Base-by-base conservation (phyloP, 2,113 vertebrate genomes). In the Phasianus colchicus region DNA sequence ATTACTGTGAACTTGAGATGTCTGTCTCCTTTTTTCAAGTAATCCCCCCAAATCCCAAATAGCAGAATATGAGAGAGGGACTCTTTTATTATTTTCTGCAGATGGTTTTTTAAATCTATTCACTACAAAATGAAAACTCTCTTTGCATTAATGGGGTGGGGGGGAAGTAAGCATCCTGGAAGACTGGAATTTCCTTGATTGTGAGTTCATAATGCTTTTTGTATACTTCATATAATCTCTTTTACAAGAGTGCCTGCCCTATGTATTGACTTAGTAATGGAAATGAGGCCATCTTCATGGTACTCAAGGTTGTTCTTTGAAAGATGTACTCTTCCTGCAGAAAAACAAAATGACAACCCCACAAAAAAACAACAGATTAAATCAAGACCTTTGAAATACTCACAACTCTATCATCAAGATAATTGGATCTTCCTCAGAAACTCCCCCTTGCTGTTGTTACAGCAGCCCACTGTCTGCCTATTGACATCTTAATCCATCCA, bases 161-260 rank as follows among this genome's bases (percentile, higher is more conserved):
- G 6, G 15, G 15, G 15, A 7, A 91, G n/a, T 32, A 86, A 57
- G 11, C n/a, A 13, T 81, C 30, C 34, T 58, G 54, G 43, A 90
- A 81, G 61, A 54, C 0, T 84, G 79, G 3, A 27, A 43, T 77
- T 93, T 89, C 36, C 47, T 95, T 81, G 47, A 71, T 67, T 74
- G 4, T 64, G 89, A 66, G 15, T 91, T 93, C 43, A 57, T 88
- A 86, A 43, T 63, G 48, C 22, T 74, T 91, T 76, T 72, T 20
- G 12, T 92, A 3, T 74, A 58, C 61, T 95, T 94, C 91, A 86
- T 86, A n/a, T 92, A 88, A 92, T 86, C 76, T 80, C 34, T 90
- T 74, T 92, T 67, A 50, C 43, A 61, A 79, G 70, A 92, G 57
- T 83, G 54, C 65, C 69, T 91, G 75, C 52, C 43, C 92, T 95